Conservation (phyloP, 2,797 vertebrate genomes). For the Ptychadena robeensis region DNA sequence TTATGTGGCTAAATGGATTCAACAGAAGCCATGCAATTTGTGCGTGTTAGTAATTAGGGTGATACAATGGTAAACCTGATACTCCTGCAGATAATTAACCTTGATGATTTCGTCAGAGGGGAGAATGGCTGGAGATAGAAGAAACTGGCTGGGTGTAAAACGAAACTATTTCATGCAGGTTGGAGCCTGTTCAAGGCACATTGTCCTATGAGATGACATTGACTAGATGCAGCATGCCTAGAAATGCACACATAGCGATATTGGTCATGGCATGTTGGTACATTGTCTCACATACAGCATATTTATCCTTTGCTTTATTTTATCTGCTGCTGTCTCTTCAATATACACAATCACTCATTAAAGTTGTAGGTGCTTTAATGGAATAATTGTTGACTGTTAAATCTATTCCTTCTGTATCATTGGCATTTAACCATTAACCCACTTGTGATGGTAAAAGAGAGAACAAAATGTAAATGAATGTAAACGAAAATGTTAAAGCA, state of each 20-base stretch:
- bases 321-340: background rate
- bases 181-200: background rate
- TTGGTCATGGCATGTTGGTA: background rate
- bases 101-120: background rate
- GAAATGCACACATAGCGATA: background rate
- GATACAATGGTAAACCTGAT: background rate
- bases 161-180: slow-evolving; percentile 10
- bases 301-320: background rate
- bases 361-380: background rate
- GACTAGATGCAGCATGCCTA: slow-evolving; percentile 29
- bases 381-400: no score
- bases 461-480: no score
- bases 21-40: background rate
- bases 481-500: no score
- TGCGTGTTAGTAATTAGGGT: background rate
- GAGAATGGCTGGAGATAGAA: background rate
- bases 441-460: no score
- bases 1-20: background rate
- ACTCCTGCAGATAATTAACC: background rate
- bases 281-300: background rate
- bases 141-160: background rate
- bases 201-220: background rate
- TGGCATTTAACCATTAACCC: no score
- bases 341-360: background rate
- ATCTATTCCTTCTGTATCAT: no score